phyloP scores from a whole-genome alignment of 2,888 invertebrate genomes.

The Hydrotaea diabolus region DNA sequence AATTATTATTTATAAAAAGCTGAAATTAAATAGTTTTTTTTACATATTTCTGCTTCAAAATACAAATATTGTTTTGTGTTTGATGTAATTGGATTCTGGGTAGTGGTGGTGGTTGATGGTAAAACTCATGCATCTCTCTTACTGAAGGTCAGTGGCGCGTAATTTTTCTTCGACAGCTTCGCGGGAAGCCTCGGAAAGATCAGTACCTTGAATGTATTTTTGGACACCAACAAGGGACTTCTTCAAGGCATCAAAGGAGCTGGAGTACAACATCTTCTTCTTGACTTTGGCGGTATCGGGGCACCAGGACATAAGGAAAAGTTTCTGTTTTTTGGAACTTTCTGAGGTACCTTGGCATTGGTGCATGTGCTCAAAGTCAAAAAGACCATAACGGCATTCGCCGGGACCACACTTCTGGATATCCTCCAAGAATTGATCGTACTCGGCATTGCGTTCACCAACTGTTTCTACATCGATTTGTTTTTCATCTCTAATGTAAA shows the following conservation, averaged over 20 bases:
- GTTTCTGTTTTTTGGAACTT: constrained; percentile 98
- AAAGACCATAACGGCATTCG: constrained; percentile 98
- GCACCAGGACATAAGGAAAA: constrained; percentile 99
- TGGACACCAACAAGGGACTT: constrained; percentile 97
- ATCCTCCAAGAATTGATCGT: constrained; percentile 96
- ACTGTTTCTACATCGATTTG: constrained; percentile 97
- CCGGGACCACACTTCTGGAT: constrained; percentile 94
- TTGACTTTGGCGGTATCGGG: constrained; percentile 97
- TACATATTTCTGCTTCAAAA: constrained; percentile 63
- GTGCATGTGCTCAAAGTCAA: constrained; percentile 99
- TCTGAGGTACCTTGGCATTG: constrained; percentile 98
- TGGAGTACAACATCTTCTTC: constrained; percentile 94
- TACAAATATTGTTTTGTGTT: constrained; percentile 60
- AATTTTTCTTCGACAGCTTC: constrained; percentile 97
- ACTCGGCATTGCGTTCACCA: constrained; percentile 93
- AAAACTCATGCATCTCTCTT: constrained; percentile 74
- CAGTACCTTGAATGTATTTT: constrained; percentile 98
- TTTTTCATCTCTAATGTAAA: constrained; percentile 97
- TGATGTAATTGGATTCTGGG: constrained; percentile 57
- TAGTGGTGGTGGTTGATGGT: constrained; percentile 56
- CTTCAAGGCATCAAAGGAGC: constrained; percentile 98
- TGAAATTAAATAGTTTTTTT: constrained; percentile 65
- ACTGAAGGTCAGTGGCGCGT: constrained; percentile 96
- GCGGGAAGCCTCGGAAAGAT: constrained; percentile 95
- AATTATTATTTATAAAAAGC: constrained; percentile 66